Conservation (phyloP, 2,113 vertebrate species). For the Cariama cristata region DNA sequence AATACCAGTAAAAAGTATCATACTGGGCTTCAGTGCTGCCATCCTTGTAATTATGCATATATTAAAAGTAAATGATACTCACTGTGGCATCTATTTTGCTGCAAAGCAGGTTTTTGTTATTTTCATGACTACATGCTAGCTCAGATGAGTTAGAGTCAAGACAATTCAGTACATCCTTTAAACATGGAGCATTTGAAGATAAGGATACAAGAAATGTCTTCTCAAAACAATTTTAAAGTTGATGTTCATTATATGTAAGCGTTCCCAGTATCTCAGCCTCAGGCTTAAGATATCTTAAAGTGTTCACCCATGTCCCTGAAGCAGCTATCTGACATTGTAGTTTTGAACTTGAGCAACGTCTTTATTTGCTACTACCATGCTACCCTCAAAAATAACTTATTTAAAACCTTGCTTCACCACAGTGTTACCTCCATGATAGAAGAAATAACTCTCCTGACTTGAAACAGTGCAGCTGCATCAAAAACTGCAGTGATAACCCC, state of each 20-base stretch:
- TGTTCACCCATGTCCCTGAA: neutral
- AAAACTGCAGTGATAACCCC: slow-evolving; percentile 5
- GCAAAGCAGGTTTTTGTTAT: neutral
- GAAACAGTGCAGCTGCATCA: neutral
- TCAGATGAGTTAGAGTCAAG: neutral
- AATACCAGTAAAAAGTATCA: neutral
- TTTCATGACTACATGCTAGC: neutral
- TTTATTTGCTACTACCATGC: neutral
- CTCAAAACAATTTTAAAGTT: neutral
- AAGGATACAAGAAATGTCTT: neutral
- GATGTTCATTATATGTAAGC: neutral
- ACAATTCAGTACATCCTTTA: neutral
- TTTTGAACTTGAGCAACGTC: neutral
- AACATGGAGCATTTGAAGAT: neutral
- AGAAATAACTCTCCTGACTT: neutral
- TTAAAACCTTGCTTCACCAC: neutral
- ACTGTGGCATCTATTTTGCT: slow-evolving; percentile 10
- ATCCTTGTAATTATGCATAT: neutral
- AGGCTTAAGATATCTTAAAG: neutral
- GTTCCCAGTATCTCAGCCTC: neutral
- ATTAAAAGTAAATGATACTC: neutral
- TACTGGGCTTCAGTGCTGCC: neutral
- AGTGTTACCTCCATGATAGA: neutral
- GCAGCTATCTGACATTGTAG: neutral
- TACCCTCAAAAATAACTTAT: neutral